These are phyloP conservation scores for Kryphioiulus occultus DNA, from an alignment of 2,888 invertebrate species.

Conservation along the genomic window DNA sequence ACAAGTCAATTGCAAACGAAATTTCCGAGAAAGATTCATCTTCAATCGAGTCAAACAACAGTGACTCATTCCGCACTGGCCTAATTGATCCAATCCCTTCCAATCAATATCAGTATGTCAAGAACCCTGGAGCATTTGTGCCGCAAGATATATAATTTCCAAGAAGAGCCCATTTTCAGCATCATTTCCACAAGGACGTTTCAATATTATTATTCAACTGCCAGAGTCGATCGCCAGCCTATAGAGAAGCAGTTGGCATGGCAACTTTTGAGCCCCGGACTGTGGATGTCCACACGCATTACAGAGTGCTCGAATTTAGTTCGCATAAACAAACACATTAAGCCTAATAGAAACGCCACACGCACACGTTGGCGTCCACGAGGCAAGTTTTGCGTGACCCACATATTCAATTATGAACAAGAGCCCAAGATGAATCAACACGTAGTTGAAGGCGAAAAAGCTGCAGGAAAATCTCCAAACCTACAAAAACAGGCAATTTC, in stretches of 20 bases:
- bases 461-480: neutral
- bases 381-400: neutral
- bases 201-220: neutral
- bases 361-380: too few species aligned
- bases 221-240: conserved; percentile 1
- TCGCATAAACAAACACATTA: neutral
- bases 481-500: too few species aligned
- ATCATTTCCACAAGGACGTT: neutral
- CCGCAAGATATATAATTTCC: neutral
- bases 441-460: neutral
- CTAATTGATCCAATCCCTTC: neutral
- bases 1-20: neutral
- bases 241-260: neutral
- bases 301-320: neutral
- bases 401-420: neutral
- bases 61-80: neutral
- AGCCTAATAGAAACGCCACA: neutral
- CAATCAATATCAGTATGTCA: neutral
- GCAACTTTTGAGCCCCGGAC: neutral
- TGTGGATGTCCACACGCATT: neutral
- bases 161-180: neutral
- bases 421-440: neutral
- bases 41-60: neutral
- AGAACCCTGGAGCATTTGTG: neutral
- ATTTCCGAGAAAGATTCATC: neutral